Evolutionary conservation across 2,888 invertebrate genomes (phyloP).

Genomic region (Phaedon cochleariae): DNA sequence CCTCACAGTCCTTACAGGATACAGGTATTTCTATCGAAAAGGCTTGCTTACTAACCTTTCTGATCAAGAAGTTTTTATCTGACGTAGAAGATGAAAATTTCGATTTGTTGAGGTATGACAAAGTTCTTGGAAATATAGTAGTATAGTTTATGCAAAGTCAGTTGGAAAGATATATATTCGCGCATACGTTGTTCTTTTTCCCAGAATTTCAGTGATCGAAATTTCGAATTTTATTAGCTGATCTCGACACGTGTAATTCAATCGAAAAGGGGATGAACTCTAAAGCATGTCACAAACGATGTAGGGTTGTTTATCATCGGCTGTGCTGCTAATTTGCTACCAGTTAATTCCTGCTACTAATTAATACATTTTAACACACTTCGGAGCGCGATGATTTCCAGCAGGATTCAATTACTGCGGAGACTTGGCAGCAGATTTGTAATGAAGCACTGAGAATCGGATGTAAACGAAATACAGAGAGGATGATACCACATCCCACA

Average conservation of each 20-base stretch:
- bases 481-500: too few relatives aligned
- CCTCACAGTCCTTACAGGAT: too few relatives aligned
- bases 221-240: not conserved
- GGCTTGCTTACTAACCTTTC: too few relatives aligned
- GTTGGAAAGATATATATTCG: too few relatives aligned
- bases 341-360: slow-evolving; percentile 12
- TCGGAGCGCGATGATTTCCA: slow-evolving; percentile 15
- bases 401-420: slow-evolving; percentile 7
- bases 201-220: too few relatives aligned
- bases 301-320: slow-evolving; percentile 12
- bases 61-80: too few relatives aligned
- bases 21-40: too few relatives aligned
- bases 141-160: too few relatives aligned
- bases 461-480: not conserved
- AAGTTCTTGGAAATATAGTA: too few relatives aligned
- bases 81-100: too few relatives aligned
- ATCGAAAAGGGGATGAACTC: not conserved
- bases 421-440: not conserved
- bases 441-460: not conserved
- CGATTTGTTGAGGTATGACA: too few relatives aligned
- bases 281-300: not conserved
- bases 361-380: slow-evolving; percentile 17
- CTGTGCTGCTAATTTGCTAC: slow-evolving; percentile 6
- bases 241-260: not conserved
- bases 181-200: too few relatives aligned